phyloP scores from a whole-genome alignment of 1,140 invertebrate species.

The Lepidurus apus region DNA sequence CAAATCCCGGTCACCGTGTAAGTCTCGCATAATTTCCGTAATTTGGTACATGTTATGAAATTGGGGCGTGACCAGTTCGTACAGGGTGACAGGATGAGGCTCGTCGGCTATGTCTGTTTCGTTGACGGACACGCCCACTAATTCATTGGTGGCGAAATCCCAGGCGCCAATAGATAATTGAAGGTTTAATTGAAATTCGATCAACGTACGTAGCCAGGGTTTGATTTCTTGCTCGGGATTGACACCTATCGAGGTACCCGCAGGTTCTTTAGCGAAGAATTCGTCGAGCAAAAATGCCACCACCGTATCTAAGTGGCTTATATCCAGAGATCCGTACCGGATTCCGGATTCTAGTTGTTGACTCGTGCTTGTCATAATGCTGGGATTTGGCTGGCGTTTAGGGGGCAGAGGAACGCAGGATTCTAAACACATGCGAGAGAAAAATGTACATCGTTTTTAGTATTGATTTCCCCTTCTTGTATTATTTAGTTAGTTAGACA shows the following conservation, averaged over 20 bases:
- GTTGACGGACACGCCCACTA: slow-evolving; percentile 15
- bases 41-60: not conserved
- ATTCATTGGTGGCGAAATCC: not conserved
- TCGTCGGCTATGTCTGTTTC: not conserved
- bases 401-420: not conserved
- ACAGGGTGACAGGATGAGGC: not conserved
- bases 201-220: not conserved
- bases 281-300: not conserved
- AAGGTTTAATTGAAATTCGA: not conserved
- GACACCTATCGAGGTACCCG: not conserved
- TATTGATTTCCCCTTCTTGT: not conserved
- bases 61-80: not conserved
- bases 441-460: not conserved
- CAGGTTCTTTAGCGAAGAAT: slow-evolving; percentile 9
- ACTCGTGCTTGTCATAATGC: not conserved
- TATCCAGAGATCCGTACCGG: not conserved
- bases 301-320: not conserved
- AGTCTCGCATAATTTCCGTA: not conserved
- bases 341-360: not conserved
- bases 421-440: not conserved
- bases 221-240: not conserved
- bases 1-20: not conserved
- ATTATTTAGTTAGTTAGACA: not conserved
- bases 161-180: not conserved
- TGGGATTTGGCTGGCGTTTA: not conserved